Conservation (phyloP, 1,140 invertebrate genomes). For the Drosophila punjabiensis region DNA sequence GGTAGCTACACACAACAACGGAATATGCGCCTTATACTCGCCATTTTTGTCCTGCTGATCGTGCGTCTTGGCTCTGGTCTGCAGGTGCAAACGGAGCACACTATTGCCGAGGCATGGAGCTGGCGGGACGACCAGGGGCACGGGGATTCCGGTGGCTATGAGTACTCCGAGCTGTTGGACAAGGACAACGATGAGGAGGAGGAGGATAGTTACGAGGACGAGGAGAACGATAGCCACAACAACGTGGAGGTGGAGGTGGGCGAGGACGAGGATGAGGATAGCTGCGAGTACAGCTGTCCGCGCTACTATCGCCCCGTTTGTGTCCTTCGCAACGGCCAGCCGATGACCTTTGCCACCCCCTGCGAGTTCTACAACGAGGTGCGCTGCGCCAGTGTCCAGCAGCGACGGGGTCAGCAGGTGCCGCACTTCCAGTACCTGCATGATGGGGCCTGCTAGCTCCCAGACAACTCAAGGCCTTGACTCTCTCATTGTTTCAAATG, state of each 20-base stretch:
- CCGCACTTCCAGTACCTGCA: slow-evolving; percentile 52
- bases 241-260: background rate
- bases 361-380: slow-evolving; percentile 66
- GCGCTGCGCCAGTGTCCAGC: slow-evolving; percentile 57
- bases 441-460: slow-evolving; percentile 30
- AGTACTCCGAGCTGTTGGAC: slow-evolving; percentile 13
- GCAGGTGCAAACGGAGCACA: slow-evolving; percentile 24
- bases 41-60: slow-evolving; percentile 5
- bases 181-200: background rate
- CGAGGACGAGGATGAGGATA: slow-evolving; percentile 46
- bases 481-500: background rate
- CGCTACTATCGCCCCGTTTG: slow-evolving; percentile 70
- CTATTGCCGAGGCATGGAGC: slow-evolving; percentile 30
- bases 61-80: background rate
- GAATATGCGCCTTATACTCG: slow-evolving; percentile 40
- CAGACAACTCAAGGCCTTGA: background rate
- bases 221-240: background rate
- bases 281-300: slow-evolving; percentile 66
- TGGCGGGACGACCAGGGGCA: slow-evolving; percentile 16
- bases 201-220: slow-evolving; percentile 4
- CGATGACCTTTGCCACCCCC: slow-evolving; percentile 63
- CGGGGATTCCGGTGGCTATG: background rate
- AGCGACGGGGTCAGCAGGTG: slow-evolving; percentile 21
- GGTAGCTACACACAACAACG: background rate
- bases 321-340: slow-evolving; percentile 41